Base-by-base conservation (phyloP, 1,140 invertebrate species). In the Rhynchophorus ferrugineus region DNA sequence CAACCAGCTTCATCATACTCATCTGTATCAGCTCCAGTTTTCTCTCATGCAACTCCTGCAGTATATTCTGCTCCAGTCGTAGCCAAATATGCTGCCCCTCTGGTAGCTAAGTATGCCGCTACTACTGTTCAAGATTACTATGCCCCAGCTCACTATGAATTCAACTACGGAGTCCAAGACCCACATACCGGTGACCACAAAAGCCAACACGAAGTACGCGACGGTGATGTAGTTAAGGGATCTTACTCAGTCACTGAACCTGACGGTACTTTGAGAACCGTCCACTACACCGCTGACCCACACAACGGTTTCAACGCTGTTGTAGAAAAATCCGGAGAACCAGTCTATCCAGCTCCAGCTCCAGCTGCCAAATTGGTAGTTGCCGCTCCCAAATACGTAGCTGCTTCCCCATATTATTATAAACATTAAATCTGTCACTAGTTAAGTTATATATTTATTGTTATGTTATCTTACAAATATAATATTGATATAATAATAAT, bases 121-220 rank as follows among this genome's bases (percentile, higher is more conserved):
- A 3, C 41, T 9, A 17, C 41, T 11, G 14, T 7, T 17, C 2
- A 37, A 38, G 29, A 48, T 18, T 70, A 9, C 54, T 71, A 75
- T 54, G 65, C 69, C 3, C 66, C 70, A 49, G 73, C 73, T 36
- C 42, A 51, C 36, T 51, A 51, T 22, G 39, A 51, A 16, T 51
- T 44, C 39, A 51, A 44, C 19, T 51, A 51, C 22, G 49, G 49
- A 3, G 49, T 51, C 5, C 14, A 18, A 2, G 49, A 51, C 11
- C 38, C 21, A 8, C 39, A 51, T 13, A 51, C 49, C 35, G 49
- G 49, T 34, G 49, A 51, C 19, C 39, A 51, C 16, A 51, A 51
- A 19, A 44, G 14, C 5, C 49, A 51, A 36, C 21, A 22, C 3
- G 49, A 51, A 37, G 3, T 37, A 11, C 18, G 49, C 16, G 49